Conservation (phyloP, 2,888 invertebrate genomes). For the Aricia artaxerxes region DNA sequence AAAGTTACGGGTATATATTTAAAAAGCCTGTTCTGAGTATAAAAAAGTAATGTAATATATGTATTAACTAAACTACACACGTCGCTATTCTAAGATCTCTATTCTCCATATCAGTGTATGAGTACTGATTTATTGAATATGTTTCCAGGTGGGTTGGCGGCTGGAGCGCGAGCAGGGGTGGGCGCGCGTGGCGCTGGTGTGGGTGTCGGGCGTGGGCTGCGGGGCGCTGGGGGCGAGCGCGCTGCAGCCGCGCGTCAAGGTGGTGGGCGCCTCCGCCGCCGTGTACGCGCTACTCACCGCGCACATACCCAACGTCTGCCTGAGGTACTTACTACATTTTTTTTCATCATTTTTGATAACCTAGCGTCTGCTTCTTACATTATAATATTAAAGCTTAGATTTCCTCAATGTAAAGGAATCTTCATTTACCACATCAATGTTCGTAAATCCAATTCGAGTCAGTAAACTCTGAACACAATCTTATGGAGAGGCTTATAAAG, state of each 20-base stretch:
- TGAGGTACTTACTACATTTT: constrained; percentile 62
- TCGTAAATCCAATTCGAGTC: no score
- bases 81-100: neutral
- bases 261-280: constrained; percentile 95
- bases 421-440: no score
- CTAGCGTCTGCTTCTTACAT: no score
- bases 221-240: constrained; percentile 88
- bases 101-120: neutral
- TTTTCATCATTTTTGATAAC: neutral
- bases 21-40: no score
- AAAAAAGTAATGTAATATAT: no score
- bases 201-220: constrained; percentile 87
- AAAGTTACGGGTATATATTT: no score
- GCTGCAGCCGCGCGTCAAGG: constrained; percentile 86
- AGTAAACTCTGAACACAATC: no score
- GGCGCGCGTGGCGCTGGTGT: constrained; percentile 84
- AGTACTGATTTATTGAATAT: neutral
- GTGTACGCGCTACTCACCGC: constrained; percentile 94
- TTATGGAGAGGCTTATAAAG: no score
- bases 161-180: constrained; percentile 88
- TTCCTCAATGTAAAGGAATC: no score
- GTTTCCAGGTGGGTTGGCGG: constrained; percentile 72
- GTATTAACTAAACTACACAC: no score
- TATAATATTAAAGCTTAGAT: no score
- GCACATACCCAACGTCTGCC: constrained; percentile 90